Evolutionary conservation across 2,888 invertebrate genomes (phyloP), one percentile per base, ranked within the genome.

Genomic region (Graphium colonna): DNA sequence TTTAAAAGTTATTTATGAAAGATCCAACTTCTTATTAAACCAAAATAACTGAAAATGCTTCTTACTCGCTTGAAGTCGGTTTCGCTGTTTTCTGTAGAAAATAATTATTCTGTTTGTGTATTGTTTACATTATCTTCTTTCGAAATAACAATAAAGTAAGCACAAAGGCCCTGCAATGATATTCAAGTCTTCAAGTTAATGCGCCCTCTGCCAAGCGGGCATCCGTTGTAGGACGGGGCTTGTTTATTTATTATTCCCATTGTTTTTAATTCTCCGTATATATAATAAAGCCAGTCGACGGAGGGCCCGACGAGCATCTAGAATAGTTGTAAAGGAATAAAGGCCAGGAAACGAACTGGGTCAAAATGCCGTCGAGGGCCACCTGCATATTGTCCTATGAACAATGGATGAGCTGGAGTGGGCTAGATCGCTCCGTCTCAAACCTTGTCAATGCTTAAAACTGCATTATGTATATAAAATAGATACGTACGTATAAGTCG

Each of bases 301-400:
- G 3, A 15, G 18, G 40, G 18, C 31, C 8, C 7, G 10, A 40
- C 15, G 16, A 28, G 42, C 41, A 15, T 33, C 46, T 28, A 52
- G 36, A 52, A 52, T 52, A 42, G 42, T 42, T 47, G 47, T 47
- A 47, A 52, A 36, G 46, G 47, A 42, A 52, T 33, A 52, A 28
- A 42, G 47, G 26, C 41, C n/a, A 31, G 40, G 42, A 36, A 4
- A 17, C 10, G 12, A 45, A 47, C 42, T 47, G 42, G 52, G 52
- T 52, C 52, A 52, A 45, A 40, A 12, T 41, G 33, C 17, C 28
- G 21, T 12, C 51, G 26, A 18, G 10, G 8, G 52, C 46, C 46
- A 21, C 38, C 52, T 44, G 43, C 12, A 44, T 26, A 44, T 51
- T 51, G 51, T 51, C 16, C 26, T 18, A 4, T 38, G 15, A n/a